Percentiles rank a stretch among this genome's conserved stretches.
Conservation (phyloP, 2,888 invertebrate genomes). For the Pammene fasciana region DNA sequence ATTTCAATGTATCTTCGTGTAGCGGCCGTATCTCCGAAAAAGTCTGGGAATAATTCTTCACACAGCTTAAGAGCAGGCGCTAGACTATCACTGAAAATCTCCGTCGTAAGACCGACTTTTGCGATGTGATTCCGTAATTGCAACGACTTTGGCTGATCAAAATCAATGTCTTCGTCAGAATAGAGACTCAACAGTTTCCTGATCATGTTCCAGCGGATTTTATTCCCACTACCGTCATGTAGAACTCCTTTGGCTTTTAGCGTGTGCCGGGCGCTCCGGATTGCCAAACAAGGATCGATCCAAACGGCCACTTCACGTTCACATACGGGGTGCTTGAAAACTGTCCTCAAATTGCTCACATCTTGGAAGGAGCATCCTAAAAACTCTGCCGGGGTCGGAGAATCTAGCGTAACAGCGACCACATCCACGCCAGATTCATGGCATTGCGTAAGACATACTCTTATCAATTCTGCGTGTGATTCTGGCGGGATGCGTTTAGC, state of each 20-base stretch:
- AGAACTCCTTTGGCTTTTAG: slow-evolving; percentile 17
- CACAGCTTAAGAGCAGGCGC: slow-evolving; percentile 5
- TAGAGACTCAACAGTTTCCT: slow-evolving; percentile 8
- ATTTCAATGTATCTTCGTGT: slow-evolving; percentile 10
- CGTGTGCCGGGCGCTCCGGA: slow-evolving; percentile 11
- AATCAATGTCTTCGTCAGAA: not conserved
- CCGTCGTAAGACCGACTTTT: slow-evolving; percentile 19
- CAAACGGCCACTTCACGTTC: not conserved
- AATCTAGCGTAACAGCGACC: slow-evolving; percentile 35
- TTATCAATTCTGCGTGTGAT: slow-evolving; percentile 30
- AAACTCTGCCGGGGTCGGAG: slow-evolving; percentile 26
- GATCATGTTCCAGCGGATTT: slow-evolving; percentile 21
- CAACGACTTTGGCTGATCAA: not conserved
- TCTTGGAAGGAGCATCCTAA: slow-evolving; percentile 19
- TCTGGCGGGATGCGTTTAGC: slow-evolving; percentile 25
- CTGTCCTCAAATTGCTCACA: slow-evolving; percentile 6
- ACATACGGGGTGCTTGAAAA: slow-evolving; percentile 22
- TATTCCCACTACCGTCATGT: not conserved
- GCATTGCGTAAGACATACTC: slow-evolving; percentile 31
- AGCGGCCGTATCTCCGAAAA: not conserved
- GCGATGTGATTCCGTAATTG: slow-evolving; percentile 20
- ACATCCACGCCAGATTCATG: slow-evolving; percentile 33
- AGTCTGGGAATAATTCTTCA: not conserved
- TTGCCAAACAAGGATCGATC: slow-evolving; percentile 16
- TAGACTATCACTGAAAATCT: slow-evolving; percentile 21